phyloP scores from a whole-genome alignment of 2,888 invertebrate genomes.

The Heliconius charithonia region DNA sequence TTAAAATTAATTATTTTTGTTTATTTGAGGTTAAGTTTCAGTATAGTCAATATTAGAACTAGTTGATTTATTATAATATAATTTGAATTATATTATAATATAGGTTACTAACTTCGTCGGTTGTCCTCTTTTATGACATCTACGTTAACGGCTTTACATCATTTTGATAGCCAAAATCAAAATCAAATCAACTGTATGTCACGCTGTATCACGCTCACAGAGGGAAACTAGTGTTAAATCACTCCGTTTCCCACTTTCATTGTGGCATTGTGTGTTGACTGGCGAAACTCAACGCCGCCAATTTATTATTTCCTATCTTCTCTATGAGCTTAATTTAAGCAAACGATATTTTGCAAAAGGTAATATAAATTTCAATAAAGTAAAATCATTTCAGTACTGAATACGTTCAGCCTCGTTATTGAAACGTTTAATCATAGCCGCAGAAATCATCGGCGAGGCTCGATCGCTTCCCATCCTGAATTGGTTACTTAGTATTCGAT shows the following conservation, averaged over 20 bases:
- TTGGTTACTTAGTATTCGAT: slow-evolving; percentile 32
- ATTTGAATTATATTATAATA: no score
- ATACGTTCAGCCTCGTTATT: slow-evolving; percentile 21
- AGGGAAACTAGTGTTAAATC: no score
- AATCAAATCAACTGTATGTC: no score
- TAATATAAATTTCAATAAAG: background rate
- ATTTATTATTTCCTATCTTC: background rate
- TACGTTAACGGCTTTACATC: background rate
- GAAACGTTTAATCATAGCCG: slow-evolving; percentile 34
- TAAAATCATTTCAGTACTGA: slow-evolving; percentile 5
- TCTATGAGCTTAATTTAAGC: background rate
- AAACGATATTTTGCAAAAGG: background rate
- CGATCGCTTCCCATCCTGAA: slow-evolving; percentile 18
- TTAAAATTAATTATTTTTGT: no score
- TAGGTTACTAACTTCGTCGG: background rate
- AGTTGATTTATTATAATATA: no score
- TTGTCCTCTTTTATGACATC: background rate
- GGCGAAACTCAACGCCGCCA: background rate
- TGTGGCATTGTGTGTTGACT: no score
- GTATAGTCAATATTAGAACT: no score
- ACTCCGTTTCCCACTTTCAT: no score
- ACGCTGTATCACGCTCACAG: no score
- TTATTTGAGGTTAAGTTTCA: no score
- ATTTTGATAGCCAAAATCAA: background rate
- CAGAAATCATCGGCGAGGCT: slow-evolving; percentile 29